Percentiles rank a stretch among this genome's conserved stretches.
These are phyloP conservation scores for Conistra vaccinii DNA, from an alignment of 2,888 invertebrate genomes.

Conservation along the genomic window DNA sequence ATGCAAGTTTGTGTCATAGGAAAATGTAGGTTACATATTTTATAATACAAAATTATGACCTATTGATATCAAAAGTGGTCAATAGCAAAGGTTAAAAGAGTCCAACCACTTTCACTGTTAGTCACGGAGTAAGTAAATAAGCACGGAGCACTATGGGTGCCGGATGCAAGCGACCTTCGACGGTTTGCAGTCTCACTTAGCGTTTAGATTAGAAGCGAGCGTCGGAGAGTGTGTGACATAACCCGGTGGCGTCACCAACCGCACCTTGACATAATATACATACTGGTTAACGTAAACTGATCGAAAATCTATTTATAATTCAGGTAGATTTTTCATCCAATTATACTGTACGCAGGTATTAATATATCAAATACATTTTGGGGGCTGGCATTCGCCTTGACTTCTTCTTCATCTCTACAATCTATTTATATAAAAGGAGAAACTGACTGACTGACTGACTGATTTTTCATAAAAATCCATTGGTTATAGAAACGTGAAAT, in stretches of 20 bases:
- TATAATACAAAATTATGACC: conserved; percentile 42
- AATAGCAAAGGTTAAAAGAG: conserved; percentile 70
- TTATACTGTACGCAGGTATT: background rate
- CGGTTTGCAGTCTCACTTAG: conserved; percentile 82
- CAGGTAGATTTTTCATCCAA: conserved; percentile 7
- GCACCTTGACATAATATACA: conserved; percentile 85
- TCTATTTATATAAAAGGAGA: too few relatives aligned
- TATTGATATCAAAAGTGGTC: conserved; percentile 72
- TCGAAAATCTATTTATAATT: conserved; percentile 46
- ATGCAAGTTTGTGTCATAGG: conserved; percentile 26
- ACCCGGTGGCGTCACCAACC: conserved; percentile 83
- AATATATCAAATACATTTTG: background rate
- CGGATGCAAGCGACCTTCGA: conserved; percentile 86
- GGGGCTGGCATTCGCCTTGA: background rate
- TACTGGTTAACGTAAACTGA: conserved; percentile 55
- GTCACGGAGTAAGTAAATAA: conserved; percentile 49
- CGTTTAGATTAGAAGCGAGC: conserved; percentile 80
- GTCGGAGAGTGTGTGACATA: conserved; percentile 86
- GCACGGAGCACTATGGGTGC: conserved; percentile 61
- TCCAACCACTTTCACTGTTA: conserved; percentile 76
- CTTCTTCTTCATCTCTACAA: conserved; percentile 5
- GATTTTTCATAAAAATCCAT: too few relatives aligned
- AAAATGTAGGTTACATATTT: conserved; percentile 33
- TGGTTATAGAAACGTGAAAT: too few relatives aligned
- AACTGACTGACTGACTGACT: too few relatives aligned